Evolutionary conservation across 1,140 invertebrate species (phyloP), one percentile per base, ranked within the genome.

Genomic region (Medauroidea extradentata): DNA sequence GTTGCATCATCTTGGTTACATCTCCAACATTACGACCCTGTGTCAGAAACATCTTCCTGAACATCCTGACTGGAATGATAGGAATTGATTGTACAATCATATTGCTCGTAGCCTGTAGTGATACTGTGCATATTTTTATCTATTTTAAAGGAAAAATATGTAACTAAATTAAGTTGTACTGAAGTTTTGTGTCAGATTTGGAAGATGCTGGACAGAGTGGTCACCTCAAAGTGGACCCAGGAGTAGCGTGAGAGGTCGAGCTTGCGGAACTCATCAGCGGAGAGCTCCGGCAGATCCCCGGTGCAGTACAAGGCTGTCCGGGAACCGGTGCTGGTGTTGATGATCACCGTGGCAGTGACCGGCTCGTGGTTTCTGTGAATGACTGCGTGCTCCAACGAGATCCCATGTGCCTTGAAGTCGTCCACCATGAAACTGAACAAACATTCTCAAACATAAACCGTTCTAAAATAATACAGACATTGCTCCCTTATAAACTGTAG

Each of bases 141-240:
- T n/a, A n/a, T n/a, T n/a, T n/a, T n/a, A n/a, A n/a, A n/a, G n/a
- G n/a, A n/a, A n/a, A n/a, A n/a, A n/a, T n/a, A n/a, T n/a, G n/a
- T n/a, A n/a, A n/a, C n/a, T n/a, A n/a, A n/a, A n/a, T n/a, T n/a
- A n/a, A n/a, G n/a, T n/a, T n/a, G n/a, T n/a, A 53, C 60, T 61
- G 41, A 65, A 23, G 56, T 48, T 52, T 29, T 13, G 60, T 59
- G 50, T 27, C 55, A 42, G 25, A 44, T 42, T 42, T 51, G 9
- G 58, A 24, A 50, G 43, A 39, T 39, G 1, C n/a, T n/a, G 52
- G 2, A 14, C 19, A 2, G 27, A 42, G 24, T 18, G 29, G 62
- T 69, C 70, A 83, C 83, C 71, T 89, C 86, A 72, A 88, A 86
- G 71, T 89, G 86, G 52, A 89, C 80, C 87, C 87, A 89, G 21